Evolutionary conservation across 2,888 invertebrate genomes (phyloP), one percentile per base, ranked within the genome.

Genomic region (Conistra vaccinii): DNA sequence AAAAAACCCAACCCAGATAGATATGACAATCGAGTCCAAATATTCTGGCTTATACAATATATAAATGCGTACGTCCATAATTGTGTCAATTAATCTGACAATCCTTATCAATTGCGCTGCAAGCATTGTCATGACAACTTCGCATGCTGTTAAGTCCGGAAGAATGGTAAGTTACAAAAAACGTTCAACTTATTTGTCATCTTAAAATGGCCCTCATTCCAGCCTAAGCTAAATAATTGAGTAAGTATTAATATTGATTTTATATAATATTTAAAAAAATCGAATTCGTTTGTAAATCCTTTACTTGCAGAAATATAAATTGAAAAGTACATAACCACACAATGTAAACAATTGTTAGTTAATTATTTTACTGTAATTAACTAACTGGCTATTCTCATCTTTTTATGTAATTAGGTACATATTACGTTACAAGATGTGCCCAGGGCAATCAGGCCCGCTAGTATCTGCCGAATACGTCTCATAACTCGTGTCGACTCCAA

Each of bases 1-100:
- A 10, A 48, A 53, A 81, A 66, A 10, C 26, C 26, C 23, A 42
- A 81, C 66, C 60, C n/a, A 66, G 48, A 61, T 78, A 81, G 60
- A 66, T 78, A 75, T 14, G 29, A 32, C 20, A 66, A 66, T 26
- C 12, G 51, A 60, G 45, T 29, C 10, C 76, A 61, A 66, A 32
- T 14, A 32, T n/a, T 61, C 39, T 17, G 9, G 35, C 23, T 81
- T 81, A 61, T 81, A 14, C 42, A 42, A 42, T 42, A 20, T 57
- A 9, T 10, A n/a, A 42, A 42, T 81, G 29, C n/a, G 14, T 12
- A 51, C 12, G 29, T 35, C 7, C 39, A 29, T 29, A 76, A 60
- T 60, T 51, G 17, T 80, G 45, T 48, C 73, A 57, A n/a, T 23
- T 32, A 57, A 51, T 73, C 26, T 32, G 55, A 23, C 26, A 32